These are phyloP conservation scores for Ivindomyrus marchei DNA, from an alignment of 2,113 vertebrate genomes.

Conservation along the genomic window DNA sequence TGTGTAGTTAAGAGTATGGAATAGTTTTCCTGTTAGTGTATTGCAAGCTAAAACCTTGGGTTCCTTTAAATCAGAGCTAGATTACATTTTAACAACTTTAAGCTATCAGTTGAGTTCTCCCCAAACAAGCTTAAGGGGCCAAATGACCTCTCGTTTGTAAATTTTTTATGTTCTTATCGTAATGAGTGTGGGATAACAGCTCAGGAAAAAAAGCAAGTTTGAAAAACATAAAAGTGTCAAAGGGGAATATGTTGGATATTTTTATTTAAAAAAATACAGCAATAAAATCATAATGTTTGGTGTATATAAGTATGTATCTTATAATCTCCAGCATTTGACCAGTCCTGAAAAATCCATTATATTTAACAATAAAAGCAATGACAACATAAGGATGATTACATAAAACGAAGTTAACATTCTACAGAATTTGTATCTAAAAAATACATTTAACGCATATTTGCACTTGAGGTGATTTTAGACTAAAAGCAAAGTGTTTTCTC, in stretches of 20 bases:
- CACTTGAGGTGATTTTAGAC: conserved; percentile 57
- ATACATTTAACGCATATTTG: conserved; percentile 55
- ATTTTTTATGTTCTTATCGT: neutral
- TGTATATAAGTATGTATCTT: conserved; percentile 21
- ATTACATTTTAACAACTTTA: neutral
- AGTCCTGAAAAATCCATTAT: conserved; percentile 35
- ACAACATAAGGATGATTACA: neutral
- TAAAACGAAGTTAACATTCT: conserved; percentile 28
- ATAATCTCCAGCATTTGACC: conserved; percentile 23
- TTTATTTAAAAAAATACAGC: conserved; percentile 43
- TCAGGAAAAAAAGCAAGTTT: neutral
- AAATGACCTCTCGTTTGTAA: neutral
- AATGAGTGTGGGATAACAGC: neutral
- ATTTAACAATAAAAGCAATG: conserved; percentile 25
- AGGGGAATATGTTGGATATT: neutral
- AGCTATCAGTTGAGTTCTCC: neutral
- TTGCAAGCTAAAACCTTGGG: neutral
- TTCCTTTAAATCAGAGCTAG: neutral
- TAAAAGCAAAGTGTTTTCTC: conserved; percentile 24
- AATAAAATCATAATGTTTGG: conserved; percentile 10
- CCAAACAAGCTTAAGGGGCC: neutral
- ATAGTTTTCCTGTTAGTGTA: neutral
- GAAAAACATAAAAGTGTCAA: neutral
- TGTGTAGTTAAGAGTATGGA: neutral
- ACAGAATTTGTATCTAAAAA: conserved; percentile 32